These are phyloP conservation scores for Neodon shergylaensis DNA, from an alignment of 2,113 vertebrate genomes.

Conservation along the genomic window DNA sequence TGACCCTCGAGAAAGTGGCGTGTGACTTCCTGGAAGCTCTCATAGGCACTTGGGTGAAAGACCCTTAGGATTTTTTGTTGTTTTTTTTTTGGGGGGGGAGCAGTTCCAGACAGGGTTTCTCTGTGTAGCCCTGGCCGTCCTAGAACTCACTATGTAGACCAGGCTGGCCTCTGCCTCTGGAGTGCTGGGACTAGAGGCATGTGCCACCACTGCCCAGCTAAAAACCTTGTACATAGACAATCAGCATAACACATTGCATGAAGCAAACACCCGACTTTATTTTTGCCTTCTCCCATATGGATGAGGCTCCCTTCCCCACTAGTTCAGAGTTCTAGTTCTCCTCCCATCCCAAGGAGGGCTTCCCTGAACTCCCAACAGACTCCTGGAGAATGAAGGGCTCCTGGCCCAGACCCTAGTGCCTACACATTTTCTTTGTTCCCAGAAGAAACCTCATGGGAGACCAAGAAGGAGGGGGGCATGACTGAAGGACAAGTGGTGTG, in stretches of 20 bases:
- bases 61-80: not conserved
- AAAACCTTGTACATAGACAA: not conserved
- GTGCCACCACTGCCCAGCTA: not conserved
- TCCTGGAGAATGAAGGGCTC: not conserved
- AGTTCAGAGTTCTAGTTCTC: not conserved
- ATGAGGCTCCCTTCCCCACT: not conserved
- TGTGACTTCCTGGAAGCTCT: fast-evolving
- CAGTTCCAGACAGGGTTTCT: not conserved
- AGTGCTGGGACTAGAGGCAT: not conserved
- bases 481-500: not conserved
- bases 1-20: not conserved
- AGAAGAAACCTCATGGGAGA: not conserved
- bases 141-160: not conserved
- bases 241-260: not conserved
- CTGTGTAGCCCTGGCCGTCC: not conserved
- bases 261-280: slow-evolving; percentile 54
- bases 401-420: not conserved
- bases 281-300: not conserved
- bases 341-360: not conserved
- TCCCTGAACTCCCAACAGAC: not conserved
- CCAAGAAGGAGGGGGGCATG: not conserved
- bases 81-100: no score
- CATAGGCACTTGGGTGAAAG: not conserved
- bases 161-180: not conserved
- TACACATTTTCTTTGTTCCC: not conserved